Percentiles rank a stretch among this genome's conserved stretches.
These are phyloP conservation scores for Pygmarrhopalites habei DNA, from an alignment of 1,140 invertebrate species.

Conservation along the genomic window DNA sequence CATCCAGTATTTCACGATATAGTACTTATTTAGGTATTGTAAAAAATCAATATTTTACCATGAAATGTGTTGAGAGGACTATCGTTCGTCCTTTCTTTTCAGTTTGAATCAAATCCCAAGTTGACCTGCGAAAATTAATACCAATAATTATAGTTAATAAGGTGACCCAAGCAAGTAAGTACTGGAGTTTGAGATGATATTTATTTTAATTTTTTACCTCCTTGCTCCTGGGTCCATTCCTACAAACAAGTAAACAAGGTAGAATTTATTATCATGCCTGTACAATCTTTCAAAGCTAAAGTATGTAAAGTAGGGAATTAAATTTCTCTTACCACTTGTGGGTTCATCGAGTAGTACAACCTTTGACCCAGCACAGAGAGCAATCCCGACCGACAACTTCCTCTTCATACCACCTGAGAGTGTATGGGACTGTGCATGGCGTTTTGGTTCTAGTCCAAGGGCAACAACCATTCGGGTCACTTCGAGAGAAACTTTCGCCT, in stretches of 20 bases:
- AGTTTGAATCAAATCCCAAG: slow-evolving; percentile 68
- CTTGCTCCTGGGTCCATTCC: slow-evolving; percentile 9
- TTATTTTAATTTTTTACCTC: no score
- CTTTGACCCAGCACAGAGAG: slow-evolving; percentile 59
- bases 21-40: no score
- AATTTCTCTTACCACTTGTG: slow-evolving; percentile 15
- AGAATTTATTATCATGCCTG: no score
- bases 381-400: slow-evolving; percentile 77
- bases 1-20: not conserved
- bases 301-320: no score
- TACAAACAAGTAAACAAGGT: no score
- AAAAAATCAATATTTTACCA: not conserved
- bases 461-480: slow-evolving; percentile 40
- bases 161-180: not conserved
- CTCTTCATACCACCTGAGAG: slow-evolving; percentile 80
- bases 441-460: slow-evolving; percentile 55
- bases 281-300: no score
- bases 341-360: slow-evolving; percentile 66
- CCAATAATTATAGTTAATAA: slow-evolving; percentile 65
- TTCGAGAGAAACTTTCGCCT: slow-evolving; percentile 23
- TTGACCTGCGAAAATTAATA: slow-evolving; percentile 75
- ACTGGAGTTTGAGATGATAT: no score
- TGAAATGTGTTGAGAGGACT: slow-evolving; percentile 54
- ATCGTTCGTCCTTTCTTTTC: slow-evolving; percentile 50
- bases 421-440: slow-evolving; percentile 59